Evolutionary conservation across 1,140 invertebrate species (phyloP).

Genomic region (Lanistes nyassanus): DNA sequence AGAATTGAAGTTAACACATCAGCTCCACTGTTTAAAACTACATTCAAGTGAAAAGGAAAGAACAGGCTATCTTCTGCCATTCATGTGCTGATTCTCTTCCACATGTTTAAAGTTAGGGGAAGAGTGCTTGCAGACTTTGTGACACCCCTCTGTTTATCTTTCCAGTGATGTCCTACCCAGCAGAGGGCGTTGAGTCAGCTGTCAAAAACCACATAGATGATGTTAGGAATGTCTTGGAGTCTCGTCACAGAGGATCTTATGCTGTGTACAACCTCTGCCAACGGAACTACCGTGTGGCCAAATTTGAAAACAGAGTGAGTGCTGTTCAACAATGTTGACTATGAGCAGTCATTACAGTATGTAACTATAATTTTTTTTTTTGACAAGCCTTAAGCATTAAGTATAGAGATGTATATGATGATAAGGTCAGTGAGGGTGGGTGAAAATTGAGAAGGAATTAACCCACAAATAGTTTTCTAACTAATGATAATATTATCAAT

Average conservation of each 20-base stretch:
- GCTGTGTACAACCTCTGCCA: slow-evolving; percentile 85
- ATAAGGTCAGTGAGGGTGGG: too few relatives aligned
- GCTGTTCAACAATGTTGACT: slow-evolving; percentile 10
- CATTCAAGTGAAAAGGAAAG: not conserved
- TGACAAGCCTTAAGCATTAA: too few relatives aligned
- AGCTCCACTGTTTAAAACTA: not conserved
- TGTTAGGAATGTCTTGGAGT: slow-evolving; percentile 74
- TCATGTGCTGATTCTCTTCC: not conserved
- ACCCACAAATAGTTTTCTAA: too few relatives aligned
- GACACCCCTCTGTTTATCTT: slow-evolving; percentile 11
- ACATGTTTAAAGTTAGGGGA: not conserved
- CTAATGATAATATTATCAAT: too few relatives aligned
- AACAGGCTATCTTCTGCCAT: not conserved
- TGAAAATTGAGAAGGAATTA: too few relatives aligned
- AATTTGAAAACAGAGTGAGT: slow-evolving; percentile 69
- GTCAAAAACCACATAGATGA: slow-evolving; percentile 95
- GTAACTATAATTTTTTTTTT: too few relatives aligned
- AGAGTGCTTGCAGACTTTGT: not conserved
- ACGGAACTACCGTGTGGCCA: slow-evolving; percentile 71
- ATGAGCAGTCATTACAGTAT: too few relatives aligned
- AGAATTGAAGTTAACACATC: too few relatives aligned
- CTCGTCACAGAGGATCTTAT: slow-evolving; percentile 79
- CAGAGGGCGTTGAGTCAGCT: slow-evolving; percentile 91
- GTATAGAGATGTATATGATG: too few relatives aligned
- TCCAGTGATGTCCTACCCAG: slow-evolving; percentile 90